These are phyloP conservation scores for Temnothorax longispinosus DNA, from an alignment of 1,140 invertebrate species.

Conservation along the genomic window DNA sequence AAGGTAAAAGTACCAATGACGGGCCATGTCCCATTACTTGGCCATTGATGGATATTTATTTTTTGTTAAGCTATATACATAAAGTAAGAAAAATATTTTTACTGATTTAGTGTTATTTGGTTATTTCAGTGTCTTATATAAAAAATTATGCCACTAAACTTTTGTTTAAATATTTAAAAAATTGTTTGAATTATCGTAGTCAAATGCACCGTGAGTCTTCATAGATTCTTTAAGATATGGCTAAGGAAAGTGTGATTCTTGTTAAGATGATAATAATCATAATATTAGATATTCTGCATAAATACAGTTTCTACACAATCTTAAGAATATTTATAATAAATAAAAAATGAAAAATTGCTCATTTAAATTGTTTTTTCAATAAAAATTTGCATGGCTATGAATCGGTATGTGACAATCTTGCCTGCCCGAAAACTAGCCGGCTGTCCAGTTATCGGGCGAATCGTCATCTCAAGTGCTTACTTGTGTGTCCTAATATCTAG, in stretches of 20 bases:
- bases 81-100: neutral
- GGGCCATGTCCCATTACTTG: too few relatives aligned
- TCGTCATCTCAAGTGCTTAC: neutral
- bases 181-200: neutral
- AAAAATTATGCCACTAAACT: neutral
- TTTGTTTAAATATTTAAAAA: constrained; percentile 12
- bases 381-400: neutral
- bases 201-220: neutral
- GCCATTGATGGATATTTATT: neutral
- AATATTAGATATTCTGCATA: neutral
- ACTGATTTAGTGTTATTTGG: constrained; percentile 1
- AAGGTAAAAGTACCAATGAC: too few relatives aligned
- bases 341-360: neutral
- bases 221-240: neutral
- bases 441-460: neutral
- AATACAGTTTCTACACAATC: neutral
- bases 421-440: neutral
- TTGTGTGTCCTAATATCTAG: neutral
- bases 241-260: neutral
- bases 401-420: neutral
- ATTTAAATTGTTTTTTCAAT: constrained; percentile 13
- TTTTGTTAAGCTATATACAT: neutral
- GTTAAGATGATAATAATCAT: neutral
- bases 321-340: constrained; percentile 9
- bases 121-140: neutral